phyloP scores from a whole-genome alignment of 2,888 invertebrate species.

The Onchidella celtica region DNA sequence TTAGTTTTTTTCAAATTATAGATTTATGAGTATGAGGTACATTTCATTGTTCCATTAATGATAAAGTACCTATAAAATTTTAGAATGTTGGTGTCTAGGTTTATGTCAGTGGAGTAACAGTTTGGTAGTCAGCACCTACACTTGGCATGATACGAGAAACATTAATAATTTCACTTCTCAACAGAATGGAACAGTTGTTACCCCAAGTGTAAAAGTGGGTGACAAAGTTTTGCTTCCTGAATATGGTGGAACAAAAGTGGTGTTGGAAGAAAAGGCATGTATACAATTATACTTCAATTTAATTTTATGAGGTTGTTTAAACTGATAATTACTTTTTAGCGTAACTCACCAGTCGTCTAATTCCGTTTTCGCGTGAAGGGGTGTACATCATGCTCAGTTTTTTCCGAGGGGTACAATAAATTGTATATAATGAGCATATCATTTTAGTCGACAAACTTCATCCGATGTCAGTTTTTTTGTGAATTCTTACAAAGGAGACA shows the following conservation, averaged over 20 bases:
- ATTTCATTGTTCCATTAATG: no score
- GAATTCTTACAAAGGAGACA: no score
- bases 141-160: no score
- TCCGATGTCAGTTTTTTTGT: no score
- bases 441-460: no score
- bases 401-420: not conserved
- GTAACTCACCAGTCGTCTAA: not conserved
- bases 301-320: not conserved
- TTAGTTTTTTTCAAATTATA: no score
- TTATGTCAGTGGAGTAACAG: no score
- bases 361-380: not conserved
- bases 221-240: constrained; percentile 98
- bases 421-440: not conserved
- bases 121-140: no score
- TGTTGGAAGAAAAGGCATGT: constrained; percentile 87
- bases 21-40: no score
- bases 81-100: no score
- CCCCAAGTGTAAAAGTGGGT: constrained; percentile 91
- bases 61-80: no score
- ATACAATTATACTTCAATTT: not conserved
- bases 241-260: constrained; percentile 98
- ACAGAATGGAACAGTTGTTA: constrained; percentile 90
- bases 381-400: not conserved
- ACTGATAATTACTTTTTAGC: not conserved
- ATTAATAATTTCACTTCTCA: not conserved